phyloP scores from a whole-genome alignment of 2,113 vertebrate species.

The Gopherus evgoodei region DNA sequence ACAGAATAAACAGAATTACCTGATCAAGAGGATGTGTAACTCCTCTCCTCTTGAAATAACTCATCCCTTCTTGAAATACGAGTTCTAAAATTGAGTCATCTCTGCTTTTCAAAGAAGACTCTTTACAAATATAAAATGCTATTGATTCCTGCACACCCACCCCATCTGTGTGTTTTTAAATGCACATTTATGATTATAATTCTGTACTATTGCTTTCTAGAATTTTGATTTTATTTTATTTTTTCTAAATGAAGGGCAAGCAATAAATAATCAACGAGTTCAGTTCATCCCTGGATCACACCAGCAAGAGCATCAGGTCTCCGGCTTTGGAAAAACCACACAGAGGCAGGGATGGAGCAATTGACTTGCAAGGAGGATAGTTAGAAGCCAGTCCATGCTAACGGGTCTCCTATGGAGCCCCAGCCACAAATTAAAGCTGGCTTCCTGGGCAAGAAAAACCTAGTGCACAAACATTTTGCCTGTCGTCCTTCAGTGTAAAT shows the following conservation, averaged over 20 bases:
- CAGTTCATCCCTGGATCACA: constrained; percentile 58
- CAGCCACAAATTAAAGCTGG: constrained; percentile 16
- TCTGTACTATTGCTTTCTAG: constrained; percentile 15
- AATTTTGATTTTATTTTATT: background rate
- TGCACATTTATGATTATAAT: background rate
- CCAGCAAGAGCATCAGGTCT: constrained; percentile 40
- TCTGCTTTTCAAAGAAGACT: constrained; percentile 44
- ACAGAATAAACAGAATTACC: constrained; percentile 73
- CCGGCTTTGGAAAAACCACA: constrained; percentile 51
- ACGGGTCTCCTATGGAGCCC: background rate
- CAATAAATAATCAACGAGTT: background rate
- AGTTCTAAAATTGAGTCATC: constrained; percentile 33
- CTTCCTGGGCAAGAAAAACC: background rate
- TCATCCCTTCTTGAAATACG: constrained; percentile 23
- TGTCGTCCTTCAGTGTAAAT: constrained; percentile 37
- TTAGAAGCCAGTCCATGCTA: background rate
- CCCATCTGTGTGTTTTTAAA: background rate
- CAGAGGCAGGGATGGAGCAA: background rate
- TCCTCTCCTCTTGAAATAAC: constrained; percentile 58
- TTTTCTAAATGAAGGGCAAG: background rate
- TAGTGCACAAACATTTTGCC: background rate
- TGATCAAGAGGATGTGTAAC: constrained; percentile 59
- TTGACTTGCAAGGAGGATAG: constrained; percentile 22
- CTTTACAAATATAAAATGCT: background rate
- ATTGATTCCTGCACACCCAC: background rate